Evolutionary conservation across 2,888 invertebrate species (phyloP).

Genomic region (Eilema sororculum): DNA sequence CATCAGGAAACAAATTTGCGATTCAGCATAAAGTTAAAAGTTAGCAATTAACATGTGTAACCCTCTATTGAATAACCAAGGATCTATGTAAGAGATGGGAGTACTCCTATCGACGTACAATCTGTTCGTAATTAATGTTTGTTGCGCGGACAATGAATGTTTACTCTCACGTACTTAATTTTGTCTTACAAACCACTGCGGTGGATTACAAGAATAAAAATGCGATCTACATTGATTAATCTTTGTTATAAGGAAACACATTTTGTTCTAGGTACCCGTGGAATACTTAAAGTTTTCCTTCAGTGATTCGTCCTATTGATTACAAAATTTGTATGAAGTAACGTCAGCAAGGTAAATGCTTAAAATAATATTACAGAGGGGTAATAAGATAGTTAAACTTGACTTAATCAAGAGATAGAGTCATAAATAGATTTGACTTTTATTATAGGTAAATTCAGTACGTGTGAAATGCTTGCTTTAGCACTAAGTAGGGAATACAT

Average conservation of each 20-base stretch:
- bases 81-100: conserved; percentile 52
- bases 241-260: background rate
- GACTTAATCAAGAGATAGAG: no score
- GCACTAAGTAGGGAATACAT: background rate
- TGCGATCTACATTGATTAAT: conserved; percentile 28
- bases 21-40: background rate
- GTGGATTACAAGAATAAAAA: conserved; percentile 40
- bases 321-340: no score
- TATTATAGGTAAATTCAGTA: no score
- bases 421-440: no score
- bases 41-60: conserved; percentile 31
- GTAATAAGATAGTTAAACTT: no score
- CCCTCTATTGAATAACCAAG: conserved; percentile 44
- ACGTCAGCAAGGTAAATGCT: no score
- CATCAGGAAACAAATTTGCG: background rate
- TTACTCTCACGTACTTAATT: conserved; percentile 71
- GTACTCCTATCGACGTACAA: conserved; percentile 59
- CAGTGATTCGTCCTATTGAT: no score
- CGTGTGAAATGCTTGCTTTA: no score
- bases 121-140: conserved; percentile 75
- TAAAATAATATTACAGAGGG: no score
- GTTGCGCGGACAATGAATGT: conserved; percentile 65
- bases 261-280: no score
- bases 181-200: conserved; percentile 48
- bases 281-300: no score